Evolutionary conservation across 2,797 vertebrate genomes (phyloP).

Genomic region (Natrix natrix): DNA sequence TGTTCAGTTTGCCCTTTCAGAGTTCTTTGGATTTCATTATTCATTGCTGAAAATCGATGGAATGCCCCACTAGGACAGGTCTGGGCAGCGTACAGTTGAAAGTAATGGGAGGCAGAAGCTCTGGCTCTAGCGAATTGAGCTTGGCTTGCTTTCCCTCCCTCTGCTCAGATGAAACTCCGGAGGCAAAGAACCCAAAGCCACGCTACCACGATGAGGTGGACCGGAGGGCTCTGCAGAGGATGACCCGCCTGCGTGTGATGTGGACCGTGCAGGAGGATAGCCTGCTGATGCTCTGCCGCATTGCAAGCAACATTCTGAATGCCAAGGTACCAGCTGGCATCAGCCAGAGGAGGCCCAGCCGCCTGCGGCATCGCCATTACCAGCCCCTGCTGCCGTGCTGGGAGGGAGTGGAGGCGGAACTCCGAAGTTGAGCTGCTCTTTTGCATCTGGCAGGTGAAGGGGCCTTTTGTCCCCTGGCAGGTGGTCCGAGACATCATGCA

Average conservation of each 20-base stretch:
- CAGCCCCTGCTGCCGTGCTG: neutral
- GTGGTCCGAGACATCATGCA: constrained; percentile 92
- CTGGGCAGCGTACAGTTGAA: neutral
- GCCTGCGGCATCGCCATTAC: too few relatives aligned
- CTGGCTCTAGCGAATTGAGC: neutral
- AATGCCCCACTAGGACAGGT: neutral
- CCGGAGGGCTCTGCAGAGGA: constrained; percentile 85
- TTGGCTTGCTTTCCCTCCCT: neutral
- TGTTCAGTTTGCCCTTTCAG: neutral
- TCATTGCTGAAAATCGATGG: neutral
- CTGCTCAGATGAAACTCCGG: constrained; percentile 55
- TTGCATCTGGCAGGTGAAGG: constrained; percentile 76
- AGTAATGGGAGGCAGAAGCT: neutral
- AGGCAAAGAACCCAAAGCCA: constrained; percentile 61
- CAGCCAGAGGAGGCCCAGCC: neutral
- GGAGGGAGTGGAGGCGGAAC: neutral
- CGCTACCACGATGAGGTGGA: constrained; percentile 88
- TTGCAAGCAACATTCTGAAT: constrained; percentile 90
- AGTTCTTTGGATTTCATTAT: neutral
- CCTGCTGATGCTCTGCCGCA: constrained; percentile 89
- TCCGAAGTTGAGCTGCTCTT: neutral
- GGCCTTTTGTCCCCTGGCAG: constrained; percentile 87
- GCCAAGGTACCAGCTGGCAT: constrained; percentile 76
- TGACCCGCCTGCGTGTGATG: constrained; percentile 89
- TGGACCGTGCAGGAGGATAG: constrained; percentile 92